These are phyloP conservation scores for Nephrocerus scutellatus DNA, from an alignment of 2,888 invertebrate species.

Conservation along the genomic window DNA sequence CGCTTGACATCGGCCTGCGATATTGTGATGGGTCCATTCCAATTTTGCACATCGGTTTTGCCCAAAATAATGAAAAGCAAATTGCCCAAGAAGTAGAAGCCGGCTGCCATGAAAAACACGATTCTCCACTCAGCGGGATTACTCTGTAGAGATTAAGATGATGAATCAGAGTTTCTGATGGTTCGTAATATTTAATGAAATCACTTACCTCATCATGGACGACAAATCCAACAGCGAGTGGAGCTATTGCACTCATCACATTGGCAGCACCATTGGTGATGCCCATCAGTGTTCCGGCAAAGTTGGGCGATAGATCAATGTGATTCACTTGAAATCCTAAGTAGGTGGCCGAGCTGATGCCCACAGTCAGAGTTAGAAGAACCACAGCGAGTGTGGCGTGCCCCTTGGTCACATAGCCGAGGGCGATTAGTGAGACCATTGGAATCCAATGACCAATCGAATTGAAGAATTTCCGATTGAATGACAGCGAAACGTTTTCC, in stretches of 20 bases:
- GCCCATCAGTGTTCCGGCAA: constrained; percentile 73
- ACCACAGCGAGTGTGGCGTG: constrained; percentile 50
- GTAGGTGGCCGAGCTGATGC: constrained; percentile 63
- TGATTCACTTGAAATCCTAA: constrained; percentile 72
- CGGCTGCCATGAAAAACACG: constrained; percentile 50
- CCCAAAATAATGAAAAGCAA: constrained; percentile 51
- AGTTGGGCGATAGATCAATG: constrained; percentile 72
- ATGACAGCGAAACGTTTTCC: constrained; percentile 24
- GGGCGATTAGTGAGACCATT: constrained; percentile 55
- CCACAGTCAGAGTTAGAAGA: constrained; percentile 61
- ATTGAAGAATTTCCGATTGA: constrained; percentile 48
- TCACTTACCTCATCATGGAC: constrained; percentile 56
- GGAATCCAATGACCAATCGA: constrained; percentile 58
- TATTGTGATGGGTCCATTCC: constrained; percentile 57
- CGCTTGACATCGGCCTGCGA: too few relatives aligned
- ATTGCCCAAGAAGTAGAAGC: constrained; percentile 49
- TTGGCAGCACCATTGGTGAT: constrained; percentile 69
- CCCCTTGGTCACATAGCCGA: constrained; percentile 49
- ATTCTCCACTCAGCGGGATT: constrained; percentile 47
- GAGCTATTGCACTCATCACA: constrained; percentile 66
- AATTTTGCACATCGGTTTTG: constrained; percentile 50
- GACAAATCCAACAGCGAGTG: constrained; percentile 59
- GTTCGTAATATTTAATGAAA: constrained; percentile 2
- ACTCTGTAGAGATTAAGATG: constrained; percentile 20
- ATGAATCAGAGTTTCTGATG: neutral